These are phyloP conservation scores for Pteropus alecto DNA, from an alignment of 2,113 vertebrate genomes.

Conservation along the genomic window DNA sequence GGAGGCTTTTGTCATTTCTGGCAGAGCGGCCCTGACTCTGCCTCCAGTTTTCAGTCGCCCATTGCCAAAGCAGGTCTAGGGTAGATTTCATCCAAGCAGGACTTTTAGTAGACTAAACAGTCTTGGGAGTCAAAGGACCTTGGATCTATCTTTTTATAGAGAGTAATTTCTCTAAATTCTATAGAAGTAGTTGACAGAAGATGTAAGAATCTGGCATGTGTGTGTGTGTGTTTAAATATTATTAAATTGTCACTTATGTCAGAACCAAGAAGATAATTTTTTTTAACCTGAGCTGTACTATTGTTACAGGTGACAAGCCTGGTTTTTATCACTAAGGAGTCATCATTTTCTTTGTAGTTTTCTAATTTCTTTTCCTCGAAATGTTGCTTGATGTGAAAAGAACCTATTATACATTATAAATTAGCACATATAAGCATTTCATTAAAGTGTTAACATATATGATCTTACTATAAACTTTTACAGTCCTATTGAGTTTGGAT, in stretches of 20 bases:
- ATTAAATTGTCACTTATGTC: neutral
- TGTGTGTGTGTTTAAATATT: neutral
- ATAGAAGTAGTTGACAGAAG: neutral
- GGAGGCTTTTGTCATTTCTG: neutral
- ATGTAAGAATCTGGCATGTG: neutral
- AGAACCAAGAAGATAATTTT: neutral
- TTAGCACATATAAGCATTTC: neutral
- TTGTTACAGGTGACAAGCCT: neutral
- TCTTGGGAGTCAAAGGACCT: neutral
- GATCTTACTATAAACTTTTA: neutral
- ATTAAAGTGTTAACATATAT: neutral
- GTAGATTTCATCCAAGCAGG: neutral
- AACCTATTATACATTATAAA: neutral
- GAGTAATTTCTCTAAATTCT: neutral
- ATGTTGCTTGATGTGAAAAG: neutral
- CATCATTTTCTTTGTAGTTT: conserved; percentile 10
- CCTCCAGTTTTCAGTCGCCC: neutral
- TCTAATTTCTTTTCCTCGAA: neutral
- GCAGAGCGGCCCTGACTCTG: neutral
- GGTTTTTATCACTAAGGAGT: neutral
- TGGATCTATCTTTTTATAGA: neutral
- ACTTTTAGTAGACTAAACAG: neutral
- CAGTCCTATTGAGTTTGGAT: neutral
- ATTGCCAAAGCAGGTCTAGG: neutral
- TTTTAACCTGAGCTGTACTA: neutral